phyloP scores from a whole-genome alignment of 2,113 vertebrate genomes.

The Boulengeromyrus knoepffleri region DNA sequence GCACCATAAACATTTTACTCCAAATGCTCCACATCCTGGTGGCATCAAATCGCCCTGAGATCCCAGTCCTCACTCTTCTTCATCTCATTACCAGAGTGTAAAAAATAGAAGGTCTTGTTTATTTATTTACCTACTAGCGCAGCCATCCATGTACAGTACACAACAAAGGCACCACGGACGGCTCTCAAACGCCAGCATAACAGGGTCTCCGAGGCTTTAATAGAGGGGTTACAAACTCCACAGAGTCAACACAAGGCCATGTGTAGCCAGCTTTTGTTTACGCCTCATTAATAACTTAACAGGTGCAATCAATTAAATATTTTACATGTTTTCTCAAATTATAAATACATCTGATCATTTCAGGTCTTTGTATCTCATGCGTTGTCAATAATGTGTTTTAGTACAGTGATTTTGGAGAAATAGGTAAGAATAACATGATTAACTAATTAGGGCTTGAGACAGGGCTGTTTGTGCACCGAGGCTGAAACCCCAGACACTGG shows the following conservation, averaged over 20 bases:
- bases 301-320: background rate
- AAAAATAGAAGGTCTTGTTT: conserved; percentile 1
- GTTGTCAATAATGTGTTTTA: background rate
- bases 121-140: conserved; percentile 2
- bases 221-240: background rate
- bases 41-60: conserved; percentile 47
- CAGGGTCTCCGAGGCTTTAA: background rate
- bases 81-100: conserved; percentile 48
- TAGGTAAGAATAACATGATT: background rate
- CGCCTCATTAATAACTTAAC: background rate
- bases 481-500: background rate
- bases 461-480: background rate
- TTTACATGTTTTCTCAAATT: background rate
- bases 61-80: conserved; percentile 45
- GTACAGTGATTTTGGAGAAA: background rate
- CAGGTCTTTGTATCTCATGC: background rate
- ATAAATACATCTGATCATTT: background rate
- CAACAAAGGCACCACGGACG: background rate
- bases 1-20: conserved; percentile 65
- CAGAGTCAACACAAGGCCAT: background rate
- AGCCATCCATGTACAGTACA: background rate
- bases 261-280: background rate
- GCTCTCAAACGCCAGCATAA: background rate
- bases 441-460: background rate
- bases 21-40: conserved; percentile 58